Evolutionary conservation across 2,888 invertebrate species (phyloP).

Genomic region (Charanyca ferruginea): DNA sequence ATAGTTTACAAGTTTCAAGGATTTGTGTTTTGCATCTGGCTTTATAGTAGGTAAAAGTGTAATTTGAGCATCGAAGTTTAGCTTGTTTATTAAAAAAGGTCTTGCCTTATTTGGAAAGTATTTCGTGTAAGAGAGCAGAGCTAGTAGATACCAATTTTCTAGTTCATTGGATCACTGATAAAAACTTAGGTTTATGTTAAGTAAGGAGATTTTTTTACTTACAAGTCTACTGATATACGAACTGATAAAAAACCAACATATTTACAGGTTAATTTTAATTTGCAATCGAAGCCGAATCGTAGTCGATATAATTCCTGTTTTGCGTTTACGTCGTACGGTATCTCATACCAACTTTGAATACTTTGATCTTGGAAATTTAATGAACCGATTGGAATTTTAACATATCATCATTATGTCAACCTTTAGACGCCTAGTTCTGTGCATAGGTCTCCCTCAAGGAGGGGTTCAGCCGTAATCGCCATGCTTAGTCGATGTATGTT

Average conservation of each 20-base stretch:
- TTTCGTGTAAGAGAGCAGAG: neutral
- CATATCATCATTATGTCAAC: too few species aligned
- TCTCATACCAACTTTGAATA: too few species aligned
- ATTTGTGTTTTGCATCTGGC: slow-evolving; percentile 17
- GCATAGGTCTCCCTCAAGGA: too few species aligned
- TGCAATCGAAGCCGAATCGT: too few species aligned
- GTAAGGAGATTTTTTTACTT: slow-evolving; percentile 3
- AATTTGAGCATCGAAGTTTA: slow-evolving; percentile 12
- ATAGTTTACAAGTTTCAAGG: slow-evolving; percentile 52
- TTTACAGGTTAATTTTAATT: too few species aligned
- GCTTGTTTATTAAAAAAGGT: slow-evolving; percentile 13
- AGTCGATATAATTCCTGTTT: too few species aligned
- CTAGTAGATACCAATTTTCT: slow-evolving; percentile 37
- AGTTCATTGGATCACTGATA: slow-evolving; percentile 39
- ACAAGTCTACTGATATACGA: neutral
- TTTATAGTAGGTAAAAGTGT: slow-evolving; percentile 16
- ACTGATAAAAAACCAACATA: neutral
- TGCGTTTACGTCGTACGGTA: too few species aligned
- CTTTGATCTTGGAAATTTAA: too few species aligned
- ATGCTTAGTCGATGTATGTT: too few species aligned
- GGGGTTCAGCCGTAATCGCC: too few species aligned
- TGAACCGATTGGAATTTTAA: too few species aligned
- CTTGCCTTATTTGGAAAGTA: slow-evolving; percentile 8
- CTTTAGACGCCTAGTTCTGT: too few species aligned
- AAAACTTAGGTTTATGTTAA: slow-evolving; percentile 13